Evolutionary conservation across 2,797 vertebrate species (phyloP), one percentile per base, ranked within the genome.

Genomic region (Agapornis canus): DNA sequence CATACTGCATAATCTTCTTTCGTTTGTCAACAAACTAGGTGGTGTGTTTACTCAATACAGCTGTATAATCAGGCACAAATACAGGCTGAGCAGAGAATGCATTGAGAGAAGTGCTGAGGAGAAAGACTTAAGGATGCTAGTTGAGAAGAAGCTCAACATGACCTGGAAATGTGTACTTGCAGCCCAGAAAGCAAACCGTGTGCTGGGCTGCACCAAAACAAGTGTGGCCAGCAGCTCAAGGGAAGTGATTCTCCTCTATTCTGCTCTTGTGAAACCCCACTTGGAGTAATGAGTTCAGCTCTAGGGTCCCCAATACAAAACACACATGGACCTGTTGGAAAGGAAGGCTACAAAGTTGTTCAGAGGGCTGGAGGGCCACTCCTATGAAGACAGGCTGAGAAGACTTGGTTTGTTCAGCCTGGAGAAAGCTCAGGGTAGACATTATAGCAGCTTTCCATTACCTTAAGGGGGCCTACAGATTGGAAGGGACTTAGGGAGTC

Each of bases 41-140:
- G 4, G 56, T 77, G 51, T 92, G 66, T 92, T 92, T 93, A 39
- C 75, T 87, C 63, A 93, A 42, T 88, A 81, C n/a, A 83, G 40
- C 31, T 43, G 2, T 31, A 45, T 56, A 56, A 56, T 32, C n/a
- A 32, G 23, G 54, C n/a, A 32, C 21, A 32, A 56, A 56, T 23
- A 56, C 54, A 56, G 21, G n/a, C n/a, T 32, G 13, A n/a, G 21
- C n/a, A 32, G 13, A 56, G n/a, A 56, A 56, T 15, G 13, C 54
- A 32, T 22, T 56, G 54, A 56, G 13, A 23, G n/a, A n/a, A 56
- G 54, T 13, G 3, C n/a, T 32, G 27, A 51, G 49, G 49, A 51
- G 10, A 18, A 51, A 51, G 10, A 29, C 49, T 51, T 15, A 23
- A 13, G n/a, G n/a, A 9, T 56, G n/a, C 9, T 56, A 56, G 21